Percentiles rank a stretch among this genome's conserved stretches.
These are phyloP conservation scores for Watsonalla binaria DNA, from an alignment of 2,888 invertebrate species.

Conservation along the genomic window DNA sequence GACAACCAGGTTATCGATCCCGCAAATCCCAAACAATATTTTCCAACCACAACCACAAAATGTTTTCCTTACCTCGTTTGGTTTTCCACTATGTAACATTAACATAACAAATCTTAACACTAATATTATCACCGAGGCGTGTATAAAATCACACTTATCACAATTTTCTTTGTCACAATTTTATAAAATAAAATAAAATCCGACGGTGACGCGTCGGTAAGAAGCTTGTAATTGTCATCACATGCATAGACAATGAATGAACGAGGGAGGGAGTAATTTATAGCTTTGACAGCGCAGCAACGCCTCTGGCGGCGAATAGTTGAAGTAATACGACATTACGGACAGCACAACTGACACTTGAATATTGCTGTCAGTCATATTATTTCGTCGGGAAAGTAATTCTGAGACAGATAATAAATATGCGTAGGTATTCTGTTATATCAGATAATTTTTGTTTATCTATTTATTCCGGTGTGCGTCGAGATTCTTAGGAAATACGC, in stretches of 20 bases:
- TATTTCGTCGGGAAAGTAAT: too few relatives aligned
- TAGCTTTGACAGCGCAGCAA: slow-evolving; percentile 12
- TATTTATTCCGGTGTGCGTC: too few relatives aligned
- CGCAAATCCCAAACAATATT: slow-evolving; percentile 73
- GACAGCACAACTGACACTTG: not conserved
- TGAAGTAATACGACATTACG: not conserved
- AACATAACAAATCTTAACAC: slow-evolving; percentile 75
- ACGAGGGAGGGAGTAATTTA: slow-evolving; percentile 5
- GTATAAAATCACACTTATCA: slow-evolving; percentile 78
- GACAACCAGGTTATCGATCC: slow-evolving; percentile 76
- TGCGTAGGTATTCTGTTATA: too few relatives aligned
- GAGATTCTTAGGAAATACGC: too few relatives aligned
- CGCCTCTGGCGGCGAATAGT: slow-evolving; percentile 30
- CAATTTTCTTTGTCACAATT: slow-evolving; percentile 74
- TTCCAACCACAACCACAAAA: slow-evolving; percentile 37
- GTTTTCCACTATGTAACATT: slow-evolving; percentile 65
- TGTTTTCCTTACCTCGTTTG: slow-evolving; percentile 67
- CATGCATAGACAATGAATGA: not conserved
- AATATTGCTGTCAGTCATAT: too few relatives aligned
- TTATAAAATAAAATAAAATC: slow-evolving; percentile 71
- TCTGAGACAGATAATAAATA: too few relatives aligned
- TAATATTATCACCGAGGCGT: slow-evolving; percentile 73
- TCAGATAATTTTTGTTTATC: too few relatives aligned
- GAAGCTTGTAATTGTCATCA: slow-evolving; percentile 59
- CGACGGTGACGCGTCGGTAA: slow-evolving; percentile 73